A percentile compares a stretch with the other conserved stretches of the same genome.
phyloP scores from a whole-genome alignment of 2,888 invertebrate genomes.

The Melinaea menophilus region DNA sequence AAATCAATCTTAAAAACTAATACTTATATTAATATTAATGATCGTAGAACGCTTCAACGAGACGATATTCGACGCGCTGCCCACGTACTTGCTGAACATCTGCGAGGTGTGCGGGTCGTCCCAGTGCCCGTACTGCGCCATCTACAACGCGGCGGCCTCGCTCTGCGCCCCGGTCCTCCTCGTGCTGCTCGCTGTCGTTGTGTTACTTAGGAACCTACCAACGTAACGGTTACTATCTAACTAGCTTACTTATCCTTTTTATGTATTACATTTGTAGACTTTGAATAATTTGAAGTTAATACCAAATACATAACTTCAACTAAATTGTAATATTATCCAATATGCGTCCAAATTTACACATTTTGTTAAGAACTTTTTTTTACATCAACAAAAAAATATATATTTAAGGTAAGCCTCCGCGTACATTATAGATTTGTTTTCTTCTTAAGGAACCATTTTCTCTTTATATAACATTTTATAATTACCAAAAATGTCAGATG shows the following conservation, averaged over 20 bases:
- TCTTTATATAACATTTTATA: conserved; percentile 13
- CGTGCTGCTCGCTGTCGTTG: conserved; percentile 35
- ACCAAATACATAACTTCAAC: too few species aligned
- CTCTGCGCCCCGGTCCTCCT: conserved; percentile 39
- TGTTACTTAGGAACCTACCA: conserved; percentile 25
- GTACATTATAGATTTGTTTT: not conserved
- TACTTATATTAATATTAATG: conserved; percentile 2
- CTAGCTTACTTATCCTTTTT: too few species aligned
- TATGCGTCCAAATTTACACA: too few species aligned
- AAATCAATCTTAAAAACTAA: too few species aligned
- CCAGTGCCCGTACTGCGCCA: conserved; percentile 94
- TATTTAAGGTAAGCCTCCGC: too few species aligned
- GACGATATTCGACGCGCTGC: conserved; percentile 91
- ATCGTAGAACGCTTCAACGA: conserved; percentile 91
- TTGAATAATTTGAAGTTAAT: too few species aligned
- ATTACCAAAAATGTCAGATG: not conserved
- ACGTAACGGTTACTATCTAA: conserved; percentile 7
- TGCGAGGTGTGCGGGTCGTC: conserved; percentile 97
- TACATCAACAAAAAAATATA: too few species aligned
- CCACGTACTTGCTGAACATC: conserved; percentile 91
- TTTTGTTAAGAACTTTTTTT: too few species aligned
- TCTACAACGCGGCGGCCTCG: conserved; percentile 84
- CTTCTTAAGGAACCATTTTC: conserved; percentile 47
- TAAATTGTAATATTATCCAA: too few species aligned
- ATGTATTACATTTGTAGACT: too few species aligned